Evolutionary conservation across 2,888 invertebrate species (phyloP).

Genomic region (Leptogaster cylindrica): DNA sequence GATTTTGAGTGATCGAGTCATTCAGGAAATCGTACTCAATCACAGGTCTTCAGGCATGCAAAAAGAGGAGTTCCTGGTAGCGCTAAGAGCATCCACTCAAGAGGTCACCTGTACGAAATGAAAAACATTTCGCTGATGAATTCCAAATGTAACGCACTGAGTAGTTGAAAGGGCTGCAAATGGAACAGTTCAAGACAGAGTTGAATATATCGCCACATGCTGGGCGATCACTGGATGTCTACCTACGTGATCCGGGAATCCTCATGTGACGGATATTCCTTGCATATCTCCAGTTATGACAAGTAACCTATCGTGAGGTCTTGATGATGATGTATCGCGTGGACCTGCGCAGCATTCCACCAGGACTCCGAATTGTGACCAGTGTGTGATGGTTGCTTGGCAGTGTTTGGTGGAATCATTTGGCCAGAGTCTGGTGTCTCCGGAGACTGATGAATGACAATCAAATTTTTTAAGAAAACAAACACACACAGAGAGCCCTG

Average conservation of each 20-base stretch:
- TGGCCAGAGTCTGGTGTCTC: conserved; percentile 18
- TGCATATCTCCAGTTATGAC: conserved; percentile 51
- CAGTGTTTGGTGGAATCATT: background rate
- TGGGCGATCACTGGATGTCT: conserved; percentile 2
- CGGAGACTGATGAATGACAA: conserved; percentile 34
- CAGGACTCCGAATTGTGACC: background rate
- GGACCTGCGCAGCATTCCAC: conserved; percentile 33
- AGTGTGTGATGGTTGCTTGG: background rate
- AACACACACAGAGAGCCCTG: conserved; percentile 18
- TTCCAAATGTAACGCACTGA: conserved; percentile 20
- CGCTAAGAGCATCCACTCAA: background rate
- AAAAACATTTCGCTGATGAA: conserved; percentile 27
- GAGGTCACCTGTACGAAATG: conserved; percentile 14
- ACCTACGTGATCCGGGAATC: background rate
- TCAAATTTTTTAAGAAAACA: conserved; percentile 40
- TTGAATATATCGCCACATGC: background rate
- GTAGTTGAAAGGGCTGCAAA: background rate
- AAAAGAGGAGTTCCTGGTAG: conserved; percentile 21
- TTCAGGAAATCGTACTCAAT: too few relatives aligned
- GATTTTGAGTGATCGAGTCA: too few relatives aligned
- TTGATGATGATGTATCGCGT: conserved; percentile 52
- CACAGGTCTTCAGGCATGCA: too few relatives aligned
- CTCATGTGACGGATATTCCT: conserved; percentile 35
- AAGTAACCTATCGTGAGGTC: conserved; percentile 51
- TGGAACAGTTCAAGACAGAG: background rate